These are phyloP conservation scores for Gallinago solitaria DNA, from an alignment of 2,797 vertebrate genomes.

Conservation along the genomic window DNA sequence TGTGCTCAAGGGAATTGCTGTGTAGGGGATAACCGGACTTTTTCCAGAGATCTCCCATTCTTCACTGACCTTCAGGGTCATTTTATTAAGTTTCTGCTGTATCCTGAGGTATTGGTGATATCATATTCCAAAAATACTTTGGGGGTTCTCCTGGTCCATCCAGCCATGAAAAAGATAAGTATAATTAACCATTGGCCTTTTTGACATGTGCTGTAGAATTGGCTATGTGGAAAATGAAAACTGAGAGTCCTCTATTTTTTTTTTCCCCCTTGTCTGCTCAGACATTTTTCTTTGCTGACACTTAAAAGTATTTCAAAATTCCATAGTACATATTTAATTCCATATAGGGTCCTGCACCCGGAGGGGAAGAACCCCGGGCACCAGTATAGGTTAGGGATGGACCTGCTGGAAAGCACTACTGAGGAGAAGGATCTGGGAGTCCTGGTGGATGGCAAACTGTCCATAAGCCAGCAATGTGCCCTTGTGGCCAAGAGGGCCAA, in stretches of 20 bases:
- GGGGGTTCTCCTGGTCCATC: not conserved
- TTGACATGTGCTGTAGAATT: not conserved
- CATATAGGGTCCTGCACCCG: too few relatives aligned
- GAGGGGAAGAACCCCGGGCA: too few relatives aligned
- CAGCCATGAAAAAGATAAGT: accelerated
- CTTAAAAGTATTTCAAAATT: not conserved
- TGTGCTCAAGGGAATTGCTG: not conserved
- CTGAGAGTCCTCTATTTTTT: not conserved
- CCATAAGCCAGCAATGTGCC: too few relatives aligned
- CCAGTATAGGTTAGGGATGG: too few relatives aligned
- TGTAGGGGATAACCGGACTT: not conserved
- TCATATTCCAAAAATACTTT: not conserved
- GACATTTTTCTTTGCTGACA: not conserved
- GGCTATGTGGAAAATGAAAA: not conserved
- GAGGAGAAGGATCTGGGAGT: too few relatives aligned
- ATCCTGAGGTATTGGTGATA: not conserved
- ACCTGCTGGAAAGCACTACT: too few relatives aligned
- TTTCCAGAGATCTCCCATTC: not conserved
- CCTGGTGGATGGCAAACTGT: too few relatives aligned
- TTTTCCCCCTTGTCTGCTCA: not conserved
- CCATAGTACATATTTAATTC: not conserved
- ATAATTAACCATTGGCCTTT: not conserved
- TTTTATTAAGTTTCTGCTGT: not conserved
- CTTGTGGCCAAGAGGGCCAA: too few relatives aligned
- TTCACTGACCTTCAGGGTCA: not conserved